phyloP scores from a whole-genome alignment of 2,888 invertebrate species.

The Dasypogon diadema region DNA sequence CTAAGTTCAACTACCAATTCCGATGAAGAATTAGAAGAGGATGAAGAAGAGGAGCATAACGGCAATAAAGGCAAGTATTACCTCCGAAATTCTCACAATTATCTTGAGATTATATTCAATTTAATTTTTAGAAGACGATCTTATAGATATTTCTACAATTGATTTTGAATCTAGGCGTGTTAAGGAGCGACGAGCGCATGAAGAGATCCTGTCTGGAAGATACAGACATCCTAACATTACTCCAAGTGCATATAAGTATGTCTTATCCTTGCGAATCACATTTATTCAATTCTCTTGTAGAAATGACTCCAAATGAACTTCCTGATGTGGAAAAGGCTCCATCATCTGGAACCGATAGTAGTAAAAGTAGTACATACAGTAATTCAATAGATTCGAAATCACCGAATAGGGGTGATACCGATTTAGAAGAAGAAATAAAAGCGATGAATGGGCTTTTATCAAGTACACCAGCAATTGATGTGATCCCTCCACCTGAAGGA shows the following conservation, averaged over 20 bases:
- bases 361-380: slow-evolving; percentile 57
- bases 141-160: slow-evolving; percentile 68
- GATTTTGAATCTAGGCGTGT: slow-evolving; percentile 68
- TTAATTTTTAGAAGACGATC: slow-evolving; percentile 63
- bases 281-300: slow-evolving; percentile 34
- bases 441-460: slow-evolving; percentile 61
- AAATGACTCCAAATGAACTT: slow-evolving; percentile 51
- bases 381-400: slow-evolving; percentile 65
- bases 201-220: slow-evolving; percentile 68
- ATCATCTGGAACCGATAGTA: slow-evolving; percentile 61
- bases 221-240: slow-evolving; percentile 68
- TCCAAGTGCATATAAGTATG: slow-evolving; percentile 60
- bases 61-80: slow-evolving; percentile 58
- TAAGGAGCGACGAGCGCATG: slow-evolving; percentile 68
- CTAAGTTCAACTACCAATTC: slow-evolving; percentile 67
- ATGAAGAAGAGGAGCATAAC: slow-evolving; percentile 65
- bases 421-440: slow-evolving; percentile 62
- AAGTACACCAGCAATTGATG: slow-evolving; percentile 64
- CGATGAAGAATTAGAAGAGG: slow-evolving; percentile 65
- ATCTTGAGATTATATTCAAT: background rate
- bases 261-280: background rate
- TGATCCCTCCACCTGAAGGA: slow-evolving; percentile 63
- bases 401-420: slow-evolving; percentile 57
- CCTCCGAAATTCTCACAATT: no score
- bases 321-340: slow-evolving; percentile 57